Conservation (phyloP, 2,888 invertebrate species). For the Phorcus lineatus region DNA sequence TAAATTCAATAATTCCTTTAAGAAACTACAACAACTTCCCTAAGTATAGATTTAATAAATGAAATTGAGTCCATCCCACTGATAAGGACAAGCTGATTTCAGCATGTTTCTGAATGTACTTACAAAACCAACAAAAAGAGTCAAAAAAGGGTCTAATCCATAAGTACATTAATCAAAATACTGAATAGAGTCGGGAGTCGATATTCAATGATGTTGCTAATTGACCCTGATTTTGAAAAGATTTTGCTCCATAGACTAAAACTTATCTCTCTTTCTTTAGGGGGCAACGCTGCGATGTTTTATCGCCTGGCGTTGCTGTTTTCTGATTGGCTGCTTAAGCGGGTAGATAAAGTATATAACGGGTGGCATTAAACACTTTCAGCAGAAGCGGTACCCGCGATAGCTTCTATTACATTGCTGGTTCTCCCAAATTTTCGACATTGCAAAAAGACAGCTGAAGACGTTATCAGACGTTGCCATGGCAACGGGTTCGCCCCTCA, state of each 20-base stretch:
- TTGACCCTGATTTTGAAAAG: not conserved
- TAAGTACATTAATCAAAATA: not conserved
- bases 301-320: not conserved
- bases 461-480: not conserved
- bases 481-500: conserved; percentile 11
- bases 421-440: not conserved
- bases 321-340: not conserved
- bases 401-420: not conserved
- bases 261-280: not conserved
- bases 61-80: too few species aligned
- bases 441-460: not conserved
- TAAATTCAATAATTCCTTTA: too few species aligned
- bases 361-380: not conserved
- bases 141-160: not conserved
- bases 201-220: not conserved
- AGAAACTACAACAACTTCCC: too few species aligned
- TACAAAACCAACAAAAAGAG: too few species aligned
- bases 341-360: not conserved
- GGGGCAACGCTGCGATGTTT: not conserved
- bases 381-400: not conserved
- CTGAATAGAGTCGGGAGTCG: not conserved
- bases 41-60: too few species aligned
- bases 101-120: too few species aligned
- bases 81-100: too few species aligned
- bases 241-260: not conserved